Evolutionary conservation across 2,797 vertebrate genomes (phyloP).

Genomic region (Neosilurus hyrtlii): DNA sequence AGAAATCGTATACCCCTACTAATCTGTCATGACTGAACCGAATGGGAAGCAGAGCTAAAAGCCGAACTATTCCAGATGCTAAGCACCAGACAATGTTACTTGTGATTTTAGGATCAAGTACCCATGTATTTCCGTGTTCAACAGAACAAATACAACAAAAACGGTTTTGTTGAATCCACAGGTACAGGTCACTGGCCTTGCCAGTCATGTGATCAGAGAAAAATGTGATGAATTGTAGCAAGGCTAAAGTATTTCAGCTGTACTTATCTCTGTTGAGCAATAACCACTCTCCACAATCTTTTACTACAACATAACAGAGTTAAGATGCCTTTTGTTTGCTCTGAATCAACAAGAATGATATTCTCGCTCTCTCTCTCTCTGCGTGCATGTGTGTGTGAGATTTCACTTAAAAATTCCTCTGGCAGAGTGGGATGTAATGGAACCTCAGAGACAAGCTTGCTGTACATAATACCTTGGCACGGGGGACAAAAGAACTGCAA

Average conservation of each 20-base stretch:
- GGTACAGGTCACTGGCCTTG: background rate
- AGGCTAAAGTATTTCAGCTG: conserved; percentile 5
- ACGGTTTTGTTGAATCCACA: conserved; percentile 1
- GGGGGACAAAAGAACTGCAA: background rate
- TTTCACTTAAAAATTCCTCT: conserved; percentile 66
- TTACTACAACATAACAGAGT: background rate
- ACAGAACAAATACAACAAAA: background rate
- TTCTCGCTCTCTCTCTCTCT: background rate
- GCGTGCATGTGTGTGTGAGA: conserved; percentile 59
- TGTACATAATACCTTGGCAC: background rate
- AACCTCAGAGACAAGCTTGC: conserved; percentile 9
- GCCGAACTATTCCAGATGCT: conserved; percentile 7
- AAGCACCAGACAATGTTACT: background rate
- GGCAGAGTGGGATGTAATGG: conserved; percentile 13
- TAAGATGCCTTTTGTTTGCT: conserved; percentile 66
- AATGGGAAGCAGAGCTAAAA: background rate
- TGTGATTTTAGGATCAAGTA: conserved; percentile 6
- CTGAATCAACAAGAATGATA: conserved; percentile 58
- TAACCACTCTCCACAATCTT: background rate
- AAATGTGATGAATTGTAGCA: conserved; percentile 25
- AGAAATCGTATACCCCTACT: background rate
- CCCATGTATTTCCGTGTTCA: background rate
- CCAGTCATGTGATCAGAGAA: background rate
- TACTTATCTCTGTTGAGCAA: background rate
- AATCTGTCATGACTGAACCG: background rate